A percentile compares a stretch with the other conserved stretches of the same genome.
Conservation (phyloP, 2,113 vertebrate genomes). For the Chamaea fasciata region DNA sequence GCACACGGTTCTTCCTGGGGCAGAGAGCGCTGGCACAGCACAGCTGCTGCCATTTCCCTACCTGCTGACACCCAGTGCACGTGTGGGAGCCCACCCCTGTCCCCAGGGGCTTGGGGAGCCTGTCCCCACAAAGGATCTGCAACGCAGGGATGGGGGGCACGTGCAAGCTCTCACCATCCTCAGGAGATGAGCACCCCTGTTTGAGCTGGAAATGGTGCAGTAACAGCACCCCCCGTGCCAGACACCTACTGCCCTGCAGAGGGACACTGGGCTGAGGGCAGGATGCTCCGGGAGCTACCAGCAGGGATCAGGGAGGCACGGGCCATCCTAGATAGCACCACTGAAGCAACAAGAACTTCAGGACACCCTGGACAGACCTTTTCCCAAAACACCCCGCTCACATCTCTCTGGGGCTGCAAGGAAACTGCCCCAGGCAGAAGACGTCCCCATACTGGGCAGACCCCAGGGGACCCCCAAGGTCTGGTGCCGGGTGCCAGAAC, state of each 20-base stretch:
- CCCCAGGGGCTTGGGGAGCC: background rate
- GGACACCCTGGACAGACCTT: background rate
- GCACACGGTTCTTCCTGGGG: rapidly evolving
- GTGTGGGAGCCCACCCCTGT: background rate
- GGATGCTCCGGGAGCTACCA: background rate
- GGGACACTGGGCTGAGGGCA: background rate
- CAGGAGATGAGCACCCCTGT: background rate
- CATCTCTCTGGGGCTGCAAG: background rate
- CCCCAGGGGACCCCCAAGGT: rapidly evolving
- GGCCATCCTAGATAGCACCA: background rate
- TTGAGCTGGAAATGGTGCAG: background rate
- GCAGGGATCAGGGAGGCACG: background rate
- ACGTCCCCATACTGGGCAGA: background rate
- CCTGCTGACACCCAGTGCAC: rapidly evolving
- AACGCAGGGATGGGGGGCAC: rapidly evolving
- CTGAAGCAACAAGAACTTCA: background rate
- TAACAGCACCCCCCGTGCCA: too few relatives aligned
- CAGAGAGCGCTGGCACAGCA: rapidly evolving
- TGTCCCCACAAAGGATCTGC: rapidly evolving
- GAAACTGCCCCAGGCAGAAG: background rate
- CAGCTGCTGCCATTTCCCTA: background rate
- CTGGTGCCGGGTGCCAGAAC: background rate
- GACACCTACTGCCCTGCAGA: too few relatives aligned
- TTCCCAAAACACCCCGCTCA: background rate
- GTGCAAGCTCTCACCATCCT: background rate